A percentile compares a stretch with the other conserved stretches of the same genome.
These are phyloP conservation scores for Tyria jacobaeae DNA, from an alignment of 2,888 invertebrate genomes.

Conservation along the genomic window DNA sequence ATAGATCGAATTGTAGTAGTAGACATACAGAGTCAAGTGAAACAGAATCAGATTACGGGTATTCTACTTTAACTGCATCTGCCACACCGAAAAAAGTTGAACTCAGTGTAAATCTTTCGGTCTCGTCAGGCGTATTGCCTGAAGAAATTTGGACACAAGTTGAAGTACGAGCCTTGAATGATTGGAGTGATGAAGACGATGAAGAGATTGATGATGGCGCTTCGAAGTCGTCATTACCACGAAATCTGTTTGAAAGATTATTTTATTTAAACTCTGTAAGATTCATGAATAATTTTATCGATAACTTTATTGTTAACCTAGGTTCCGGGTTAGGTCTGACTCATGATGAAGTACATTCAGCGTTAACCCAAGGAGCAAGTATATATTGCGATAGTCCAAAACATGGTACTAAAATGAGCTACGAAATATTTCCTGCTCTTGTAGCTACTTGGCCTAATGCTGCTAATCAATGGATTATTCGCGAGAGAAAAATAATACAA, in stretches of 20 bases:
- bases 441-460: slow-evolving; percentile 90
- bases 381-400: slow-evolving; percentile 87
- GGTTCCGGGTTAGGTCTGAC: slow-evolving; percentile 87
- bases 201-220: slow-evolving; percentile 63
- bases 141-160: slow-evolving; percentile 82
- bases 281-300: slow-evolving; percentile 90
- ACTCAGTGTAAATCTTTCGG: slow-evolving; percentile 71
- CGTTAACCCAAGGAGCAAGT: slow-evolving; percentile 88
- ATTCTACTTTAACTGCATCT: slow-evolving; percentile 87
- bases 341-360: slow-evolving; percentile 80
- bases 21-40: slow-evolving; percentile 79
- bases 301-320: slow-evolving; percentile 87
- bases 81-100: slow-evolving; percentile 87
- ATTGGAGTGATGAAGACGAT: slow-evolving; percentile 77
- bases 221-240: slow-evolving; percentile 65
- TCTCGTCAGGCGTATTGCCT: slow-evolving; percentile 81
- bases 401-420: slow-evolving; percentile 77
- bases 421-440: slow-evolving; percentile 91
- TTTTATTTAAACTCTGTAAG: slow-evolving; percentile 88
- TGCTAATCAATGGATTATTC: slow-evolving; percentile 89
- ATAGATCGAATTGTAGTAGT: slow-evolving; percentile 82
- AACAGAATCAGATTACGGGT: slow-evolving; percentile 88
- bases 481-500: slow-evolving; percentile 85
- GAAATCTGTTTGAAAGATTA: slow-evolving; percentile 75
- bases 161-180: slow-evolving; percentile 71